Evolutionary conservation across 2,888 invertebrate species (phyloP).

Genomic region (Zaprionus lineosus): DNA sequence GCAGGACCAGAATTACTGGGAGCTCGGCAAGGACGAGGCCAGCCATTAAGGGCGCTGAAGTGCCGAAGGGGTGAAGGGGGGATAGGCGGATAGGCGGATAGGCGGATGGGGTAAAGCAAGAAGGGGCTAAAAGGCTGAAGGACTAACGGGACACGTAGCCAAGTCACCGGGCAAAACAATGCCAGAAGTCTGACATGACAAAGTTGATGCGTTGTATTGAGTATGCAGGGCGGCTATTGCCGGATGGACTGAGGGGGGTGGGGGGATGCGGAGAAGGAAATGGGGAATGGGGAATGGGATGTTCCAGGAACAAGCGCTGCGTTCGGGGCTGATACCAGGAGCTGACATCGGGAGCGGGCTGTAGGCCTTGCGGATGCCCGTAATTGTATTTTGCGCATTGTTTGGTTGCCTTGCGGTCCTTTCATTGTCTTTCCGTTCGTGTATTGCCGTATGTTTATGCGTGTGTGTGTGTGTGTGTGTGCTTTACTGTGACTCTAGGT

Average conservation of each 20-base stretch:
- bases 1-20: slow-evolving; percentile 4
- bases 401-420: slow-evolving; percentile 37
- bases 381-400: slow-evolving; percentile 52
- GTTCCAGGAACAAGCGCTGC: too few relatives aligned
- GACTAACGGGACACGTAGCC: background rate
- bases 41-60: too few relatives aligned
- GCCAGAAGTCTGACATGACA: slow-evolving; percentile 11
- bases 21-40: background rate
- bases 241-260: too few relatives aligned
- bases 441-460: slow-evolving; percentile 10
- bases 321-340: too few relatives aligned
- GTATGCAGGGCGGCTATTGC: too few relatives aligned
- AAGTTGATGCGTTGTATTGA: slow-evolving; percentile 19
- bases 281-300: too few relatives aligned
- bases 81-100: background rate
- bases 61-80: too few relatives aligned
- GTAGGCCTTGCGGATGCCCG: slow-evolving; percentile 26
- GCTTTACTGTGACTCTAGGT: slow-evolving; percentile 21
- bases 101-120: background rate
- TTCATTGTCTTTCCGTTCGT: slow-evolving; percentile 35
- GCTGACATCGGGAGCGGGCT: background rate
- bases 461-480: slow-evolving; percentile 1
- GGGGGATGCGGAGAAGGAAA: background rate
- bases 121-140: background rate
- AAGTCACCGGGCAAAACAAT: slow-evolving; percentile 10